Evolutionary conservation across 2,888 invertebrate genomes (phyloP), one percentile per base, ranked within the genome.

Genomic region (Eilema sororculum): DNA sequence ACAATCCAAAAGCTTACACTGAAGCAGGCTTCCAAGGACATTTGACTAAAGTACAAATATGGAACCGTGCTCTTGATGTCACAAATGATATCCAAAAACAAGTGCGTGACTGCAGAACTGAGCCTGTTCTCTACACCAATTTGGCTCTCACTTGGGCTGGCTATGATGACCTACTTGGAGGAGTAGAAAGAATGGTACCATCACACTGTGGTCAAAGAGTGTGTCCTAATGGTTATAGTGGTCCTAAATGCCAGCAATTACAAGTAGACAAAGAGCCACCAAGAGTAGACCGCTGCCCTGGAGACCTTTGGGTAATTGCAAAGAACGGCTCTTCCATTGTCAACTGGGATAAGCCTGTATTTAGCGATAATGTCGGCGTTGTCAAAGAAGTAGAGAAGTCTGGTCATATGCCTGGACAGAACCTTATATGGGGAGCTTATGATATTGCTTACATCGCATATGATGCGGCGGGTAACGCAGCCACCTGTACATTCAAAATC

Each of bases 21-120:
- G 98, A 98, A 91, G 96, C 97, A 61, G 99, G 99, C n/a, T 99
- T 99, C 97, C 98, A 98, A 95, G 99, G 99, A 37, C 98, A 98
- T 84, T 94, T 99, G 58, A 99, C 98, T 12, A 98, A 99, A 91
- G 98, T 99, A 46, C 99, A 99, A 95, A 97, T 99, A 71, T 99
- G 99, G 99, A 97, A 97, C 82, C 96, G 98, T 62, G 98, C 98
- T 57, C 95, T 99, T 0, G 99, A 99, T 87, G 97, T 98, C 24
- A 98, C 98, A 6, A 98, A 98, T 73, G 99, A 99, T 91, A 97
- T 99, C 76, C 99, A 99, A 83, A 98, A 98, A 88, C 98, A 99
- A 96, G 98, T 98, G 0, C 96, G 98, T 33, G 98, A 98, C 85
- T 99, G 99, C 87, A 97, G 98, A 84, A 98, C 98, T 5, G 98